Percentiles rank a stretch among this genome's conserved stretches.
Conservation (phyloP, 1,140 invertebrate genomes). For the Bombus breviceps region DNA sequence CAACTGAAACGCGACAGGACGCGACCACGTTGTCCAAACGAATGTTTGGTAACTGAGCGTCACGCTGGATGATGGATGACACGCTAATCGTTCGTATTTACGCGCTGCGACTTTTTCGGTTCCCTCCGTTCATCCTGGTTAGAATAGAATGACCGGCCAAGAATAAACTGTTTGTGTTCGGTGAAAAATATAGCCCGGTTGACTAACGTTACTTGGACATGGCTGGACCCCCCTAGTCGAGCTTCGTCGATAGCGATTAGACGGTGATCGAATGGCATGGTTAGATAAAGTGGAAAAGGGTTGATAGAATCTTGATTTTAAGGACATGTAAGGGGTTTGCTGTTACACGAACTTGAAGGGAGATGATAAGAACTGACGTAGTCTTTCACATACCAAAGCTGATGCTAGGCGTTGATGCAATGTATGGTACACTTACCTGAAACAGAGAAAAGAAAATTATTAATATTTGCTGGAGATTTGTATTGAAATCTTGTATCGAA, state of each 20-base stretch:
- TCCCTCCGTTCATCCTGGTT: conserved; percentile 41
- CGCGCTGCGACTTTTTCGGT: conserved; percentile 59
- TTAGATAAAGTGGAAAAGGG: neutral
- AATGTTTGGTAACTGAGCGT: conserved; percentile 68
- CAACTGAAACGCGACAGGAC: conserved; percentile 14
- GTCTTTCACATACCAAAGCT: neutral
- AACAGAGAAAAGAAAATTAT: neutral
- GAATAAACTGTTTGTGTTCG: conserved; percentile 23
- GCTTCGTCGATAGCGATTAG: neutral
- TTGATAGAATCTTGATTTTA: neutral
- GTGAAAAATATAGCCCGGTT: conserved; percentile 1
- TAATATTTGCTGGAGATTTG: too few species aligned
- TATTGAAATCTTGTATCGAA: too few species aligned
- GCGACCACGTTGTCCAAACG: conserved; percentile 57
- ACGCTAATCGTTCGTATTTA: conserved; percentile 78
- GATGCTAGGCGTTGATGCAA: neutral
- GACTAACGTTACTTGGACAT: neutral
- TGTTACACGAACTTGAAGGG: too few species aligned
- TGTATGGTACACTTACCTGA: conserved; percentile 29
- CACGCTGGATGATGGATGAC: conserved; percentile 73
- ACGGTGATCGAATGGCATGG: neutral
- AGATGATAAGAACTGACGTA: neutral
- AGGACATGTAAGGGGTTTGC: too few species aligned
- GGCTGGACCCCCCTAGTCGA: neutral
- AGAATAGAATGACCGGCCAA: conserved; percentile 1